Base-by-base conservation (phyloP, 2,113 vertebrate species). In the Nibea coibor region DNA sequence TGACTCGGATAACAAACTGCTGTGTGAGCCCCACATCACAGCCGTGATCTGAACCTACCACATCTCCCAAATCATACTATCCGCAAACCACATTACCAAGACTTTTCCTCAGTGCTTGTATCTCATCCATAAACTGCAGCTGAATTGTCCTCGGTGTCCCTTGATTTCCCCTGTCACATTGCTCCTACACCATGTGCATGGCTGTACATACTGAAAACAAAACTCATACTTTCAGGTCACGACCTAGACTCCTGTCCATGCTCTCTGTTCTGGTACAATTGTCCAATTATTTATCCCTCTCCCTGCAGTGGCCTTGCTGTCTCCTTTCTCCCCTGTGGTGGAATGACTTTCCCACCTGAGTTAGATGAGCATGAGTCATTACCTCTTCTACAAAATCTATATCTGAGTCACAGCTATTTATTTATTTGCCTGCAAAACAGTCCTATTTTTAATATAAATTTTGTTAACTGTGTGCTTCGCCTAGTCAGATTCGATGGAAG, bases 251-350 rank as follows among this genome's bases (percentile, higher is more conserved):
- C 66, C 79, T 81, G 58, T 72, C 71, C 68, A 54, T 43, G 42
- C 75, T 65, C 47, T 81, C 64, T 88, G 71, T 76, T 84, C 63
- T 71, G 77, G 39, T 80, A 67, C 78, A 82, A 78, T 81, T 82
- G 78, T 86, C 65, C 82, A 88, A 80, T 89, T 88, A 87, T 90
- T 87, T 85, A 85, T 87, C 74, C 58, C 63, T 77, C 64, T 88
- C 42, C 53, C 54, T 66, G 78, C 75, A 78, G 63, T 80, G 82
- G 84, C 80, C 81, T 84, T 81, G 57, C 66, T 43, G 79, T 87
- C 75, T 82, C 85, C 79, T 83, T 78, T 53, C 65, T 79, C 70
- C 72, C 85, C 79, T 26, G 78, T 26, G 72, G 81, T 79, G 85
- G 47, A 81, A 82, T 84, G 75, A 85, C 84, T 87, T 88, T 87